Conservation (phyloP, 2,888 invertebrate genomes). For the Folsomia candida region DNA sequence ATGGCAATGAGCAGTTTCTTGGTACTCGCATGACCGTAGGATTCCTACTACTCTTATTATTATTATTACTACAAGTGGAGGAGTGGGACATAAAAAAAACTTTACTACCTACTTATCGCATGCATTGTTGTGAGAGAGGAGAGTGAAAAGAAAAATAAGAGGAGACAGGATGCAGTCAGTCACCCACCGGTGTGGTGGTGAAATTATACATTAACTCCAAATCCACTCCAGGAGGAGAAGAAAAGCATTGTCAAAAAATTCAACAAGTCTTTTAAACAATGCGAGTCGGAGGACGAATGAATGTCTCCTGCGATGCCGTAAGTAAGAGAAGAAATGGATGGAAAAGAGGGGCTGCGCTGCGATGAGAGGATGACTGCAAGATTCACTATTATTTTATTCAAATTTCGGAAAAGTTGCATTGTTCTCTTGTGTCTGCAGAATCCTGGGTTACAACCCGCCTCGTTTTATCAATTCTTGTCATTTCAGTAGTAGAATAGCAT, state of each 20-base stretch:
- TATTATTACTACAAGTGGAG: neutral
- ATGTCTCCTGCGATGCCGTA: neutral
- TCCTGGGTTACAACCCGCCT: too few species aligned
- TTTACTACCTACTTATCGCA: neutral
- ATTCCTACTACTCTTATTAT: too few species aligned
- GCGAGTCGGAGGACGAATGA: neutral
- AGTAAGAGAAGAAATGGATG: neutral
- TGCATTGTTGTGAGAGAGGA: neutral
- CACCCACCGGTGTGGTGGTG: neutral
- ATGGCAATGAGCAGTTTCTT: too few species aligned
- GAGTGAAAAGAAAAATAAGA: neutral
- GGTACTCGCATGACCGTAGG: too few species aligned
- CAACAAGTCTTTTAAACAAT: neutral
- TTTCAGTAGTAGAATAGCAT: too few species aligned
- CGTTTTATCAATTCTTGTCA: too few species aligned
- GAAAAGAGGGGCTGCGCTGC: too few species aligned
- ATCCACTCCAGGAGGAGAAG: neutral
- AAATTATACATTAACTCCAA: neutral
- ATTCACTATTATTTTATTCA: neutral
- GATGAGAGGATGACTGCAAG: neutral
- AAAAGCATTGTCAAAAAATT: neutral
- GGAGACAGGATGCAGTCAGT: neutral
- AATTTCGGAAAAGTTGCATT: neutral
- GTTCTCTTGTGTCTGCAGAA: too few species aligned
- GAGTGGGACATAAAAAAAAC: neutral